These are phyloP conservation scores for Neosilurus hyrtlii DNA, from an alignment of 2,797 vertebrate genomes.

Conservation along the genomic window DNA sequence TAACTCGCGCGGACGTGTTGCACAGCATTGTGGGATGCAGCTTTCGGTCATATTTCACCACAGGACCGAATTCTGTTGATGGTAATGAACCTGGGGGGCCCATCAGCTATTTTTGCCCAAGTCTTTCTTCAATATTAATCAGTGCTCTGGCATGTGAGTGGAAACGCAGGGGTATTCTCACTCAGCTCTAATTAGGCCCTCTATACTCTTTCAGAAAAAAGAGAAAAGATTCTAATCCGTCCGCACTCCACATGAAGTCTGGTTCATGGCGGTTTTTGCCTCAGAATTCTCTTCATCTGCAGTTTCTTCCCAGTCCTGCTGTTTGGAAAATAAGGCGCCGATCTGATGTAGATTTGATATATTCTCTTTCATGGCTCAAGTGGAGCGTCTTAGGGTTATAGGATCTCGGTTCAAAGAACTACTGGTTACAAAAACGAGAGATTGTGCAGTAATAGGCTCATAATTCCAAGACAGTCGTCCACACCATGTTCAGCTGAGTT, in stretches of 20 bases:
- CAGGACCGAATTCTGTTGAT: constrained; percentile 69
- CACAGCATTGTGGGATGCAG: constrained; percentile 76
- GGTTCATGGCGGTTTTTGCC: neutral
- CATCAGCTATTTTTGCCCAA: constrained; percentile 54
- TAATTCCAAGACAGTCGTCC: constrained; percentile 31
- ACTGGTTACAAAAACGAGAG: constrained; percentile 26
- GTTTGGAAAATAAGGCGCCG: constrained; percentile 33
- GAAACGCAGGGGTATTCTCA: constrained; percentile 58
- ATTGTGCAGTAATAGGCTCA: constrained; percentile 32
- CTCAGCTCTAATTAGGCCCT: constrained; percentile 44
- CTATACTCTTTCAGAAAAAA: constrained; percentile 24
- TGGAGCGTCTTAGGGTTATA: constrained; percentile 7
- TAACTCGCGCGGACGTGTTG: constrained; percentile 72
- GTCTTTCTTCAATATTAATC: constrained; percentile 72
- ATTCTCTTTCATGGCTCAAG: constrained; percentile 39
- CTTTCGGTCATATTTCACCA: constrained; percentile 75
- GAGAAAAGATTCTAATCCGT: constrained; percentile 32
- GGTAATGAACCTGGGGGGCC: constrained; percentile 68
- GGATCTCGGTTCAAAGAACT: constrained; percentile 22
- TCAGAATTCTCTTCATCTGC: constrained; percentile 37
- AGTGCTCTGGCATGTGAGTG: constrained; percentile 60
- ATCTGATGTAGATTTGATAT: constrained; percentile 26
- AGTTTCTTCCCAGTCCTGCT: constrained; percentile 35
- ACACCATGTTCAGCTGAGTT: constrained; percentile 14
- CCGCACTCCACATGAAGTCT: constrained; percentile 36